These are phyloP conservation scores for Oligia strigilis DNA, from an alignment of 2,888 invertebrate species.

Conservation along the genomic window DNA sequence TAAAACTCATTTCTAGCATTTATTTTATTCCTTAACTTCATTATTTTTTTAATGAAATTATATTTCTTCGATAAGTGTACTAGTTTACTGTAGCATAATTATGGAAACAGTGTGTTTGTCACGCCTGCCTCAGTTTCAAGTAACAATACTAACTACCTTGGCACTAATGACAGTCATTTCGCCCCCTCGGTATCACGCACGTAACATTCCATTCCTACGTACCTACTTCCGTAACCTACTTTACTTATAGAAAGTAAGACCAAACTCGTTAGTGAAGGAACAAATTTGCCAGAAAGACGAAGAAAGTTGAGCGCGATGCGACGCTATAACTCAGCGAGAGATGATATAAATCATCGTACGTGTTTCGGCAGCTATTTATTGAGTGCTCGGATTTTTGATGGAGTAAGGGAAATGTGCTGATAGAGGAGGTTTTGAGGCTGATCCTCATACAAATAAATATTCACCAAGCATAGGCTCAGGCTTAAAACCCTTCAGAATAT, in stretches of 20 bases:
- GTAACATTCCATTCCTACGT: constrained; percentile 12
- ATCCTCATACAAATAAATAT: neutral
- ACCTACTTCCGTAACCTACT: constrained; percentile 30
- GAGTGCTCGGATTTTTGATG: constrained; percentile 28
- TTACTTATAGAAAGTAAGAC: constrained; percentile 41
- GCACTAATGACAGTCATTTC: constrained; percentile 25
- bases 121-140: neutral
- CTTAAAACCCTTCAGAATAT: neutral
- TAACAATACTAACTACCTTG: neutral
- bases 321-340: constrained; percentile 52
- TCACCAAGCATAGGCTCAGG: neutral
- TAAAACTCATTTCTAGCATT: too few relatives aligned
- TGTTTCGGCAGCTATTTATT: constrained; percentile 53
- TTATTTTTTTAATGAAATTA: neutral
- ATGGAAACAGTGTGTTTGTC: neutral
- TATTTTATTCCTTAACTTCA: neutral
- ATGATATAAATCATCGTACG: constrained; percentile 57
- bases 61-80: neutral
- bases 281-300: constrained; percentile 44
- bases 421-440: neutral
- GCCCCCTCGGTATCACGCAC: neutral
- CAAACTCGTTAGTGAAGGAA: constrained; percentile 44
- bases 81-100: neutral
- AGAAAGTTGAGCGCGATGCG: constrained; percentile 54
- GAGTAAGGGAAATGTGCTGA: constrained; percentile 14